phyloP scores from a whole-genome alignment of 92 coral and sea anemone genomes.

The Heteractis magnifica region DNA sequence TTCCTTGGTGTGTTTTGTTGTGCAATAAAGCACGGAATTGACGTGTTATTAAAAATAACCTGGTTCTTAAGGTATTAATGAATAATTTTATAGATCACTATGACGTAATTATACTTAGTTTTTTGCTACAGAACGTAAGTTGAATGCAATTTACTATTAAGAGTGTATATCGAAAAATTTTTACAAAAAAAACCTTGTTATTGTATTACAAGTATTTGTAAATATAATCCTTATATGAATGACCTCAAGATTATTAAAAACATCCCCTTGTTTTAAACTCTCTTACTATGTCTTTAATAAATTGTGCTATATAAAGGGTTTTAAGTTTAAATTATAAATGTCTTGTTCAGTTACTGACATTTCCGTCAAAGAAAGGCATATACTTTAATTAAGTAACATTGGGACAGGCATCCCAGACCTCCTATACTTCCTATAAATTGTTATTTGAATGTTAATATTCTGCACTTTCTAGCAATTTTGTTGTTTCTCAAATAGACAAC shows the following conservation, averaged over 20 bases:
- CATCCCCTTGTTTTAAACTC: background rate
- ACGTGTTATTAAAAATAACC: background rate
- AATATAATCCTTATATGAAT: background rate
- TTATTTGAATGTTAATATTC: too few relatives aligned
- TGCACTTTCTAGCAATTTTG: too few relatives aligned
- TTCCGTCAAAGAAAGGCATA: too few relatives aligned
- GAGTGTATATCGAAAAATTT: background rate
- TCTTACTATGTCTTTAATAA: background rate
- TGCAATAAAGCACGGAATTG: background rate
- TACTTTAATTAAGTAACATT: too few relatives aligned
- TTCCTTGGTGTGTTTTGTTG: background rate
- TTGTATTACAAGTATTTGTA: background rate
- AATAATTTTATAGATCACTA: background rate
- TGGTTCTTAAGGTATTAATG: too few relatives aligned
- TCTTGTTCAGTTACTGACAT: too few relatives aligned
- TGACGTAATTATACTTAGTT: background rate
- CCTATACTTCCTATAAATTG: too few relatives aligned
- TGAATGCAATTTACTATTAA: background rate
- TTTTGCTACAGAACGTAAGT: background rate
- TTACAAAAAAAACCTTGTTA: constrained; percentile 1
- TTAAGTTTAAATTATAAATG: too few relatives aligned
- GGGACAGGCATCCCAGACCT: too few relatives aligned
- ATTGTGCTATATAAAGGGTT: too few relatives aligned
- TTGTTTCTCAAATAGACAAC: too few relatives aligned
- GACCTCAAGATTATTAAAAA: background rate